A percentile compares a stretch with the other conserved stretches of the same genome.
These are phyloP conservation scores for Drosophila niveifrons DNA, from an alignment of 2,888 invertebrate genomes.

Conservation along the genomic window DNA sequence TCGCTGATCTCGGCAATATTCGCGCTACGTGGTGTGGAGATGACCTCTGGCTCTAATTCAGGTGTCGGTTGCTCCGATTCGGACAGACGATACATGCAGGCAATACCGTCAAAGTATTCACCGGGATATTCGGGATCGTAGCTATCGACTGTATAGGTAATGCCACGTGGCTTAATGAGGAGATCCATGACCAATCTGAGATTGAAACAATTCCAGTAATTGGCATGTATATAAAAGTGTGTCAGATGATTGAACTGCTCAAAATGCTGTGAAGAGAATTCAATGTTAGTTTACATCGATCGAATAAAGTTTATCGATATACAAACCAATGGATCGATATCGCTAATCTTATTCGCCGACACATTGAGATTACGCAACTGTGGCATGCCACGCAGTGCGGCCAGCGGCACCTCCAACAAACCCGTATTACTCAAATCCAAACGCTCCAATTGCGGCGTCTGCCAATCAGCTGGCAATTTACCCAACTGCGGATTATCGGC, in stretches of 20 bases:
- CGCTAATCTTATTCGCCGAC: constrained; percentile 75
- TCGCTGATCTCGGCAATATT: constrained; percentile 41
- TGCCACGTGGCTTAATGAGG: constrained; percentile 66
- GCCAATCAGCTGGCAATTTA: constrained; percentile 76
- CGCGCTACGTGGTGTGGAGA: constrained; percentile 34
- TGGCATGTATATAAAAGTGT: constrained; percentile 80
- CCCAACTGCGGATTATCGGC: constrained; percentile 75
- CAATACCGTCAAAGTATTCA: constrained; percentile 77
- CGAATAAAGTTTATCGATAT: not conserved
- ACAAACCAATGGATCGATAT: constrained; percentile 68
- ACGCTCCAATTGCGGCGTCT: constrained; percentile 65
- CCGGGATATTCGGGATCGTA: constrained; percentile 72
- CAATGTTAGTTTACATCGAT: not conserved
- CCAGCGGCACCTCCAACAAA: constrained; percentile 65
- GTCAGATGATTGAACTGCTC: constrained; percentile 67
- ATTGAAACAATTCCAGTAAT: constrained; percentile 83
- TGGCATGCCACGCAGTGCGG: constrained; percentile 61
- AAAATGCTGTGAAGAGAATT: constrained; percentile 41
- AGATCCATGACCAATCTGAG: constrained; percentile 76
- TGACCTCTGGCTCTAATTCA: not conserved
- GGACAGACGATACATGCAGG: constrained; percentile 80
- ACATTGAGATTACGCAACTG: constrained; percentile 75
- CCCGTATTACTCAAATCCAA: constrained; percentile 82
- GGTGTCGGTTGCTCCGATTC: constrained; percentile 34
- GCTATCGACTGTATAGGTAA: constrained; percentile 67